Evolutionary conservation across 2,888 invertebrate genomes (phyloP).

Genomic region (Thereva nobilitata): DNA sequence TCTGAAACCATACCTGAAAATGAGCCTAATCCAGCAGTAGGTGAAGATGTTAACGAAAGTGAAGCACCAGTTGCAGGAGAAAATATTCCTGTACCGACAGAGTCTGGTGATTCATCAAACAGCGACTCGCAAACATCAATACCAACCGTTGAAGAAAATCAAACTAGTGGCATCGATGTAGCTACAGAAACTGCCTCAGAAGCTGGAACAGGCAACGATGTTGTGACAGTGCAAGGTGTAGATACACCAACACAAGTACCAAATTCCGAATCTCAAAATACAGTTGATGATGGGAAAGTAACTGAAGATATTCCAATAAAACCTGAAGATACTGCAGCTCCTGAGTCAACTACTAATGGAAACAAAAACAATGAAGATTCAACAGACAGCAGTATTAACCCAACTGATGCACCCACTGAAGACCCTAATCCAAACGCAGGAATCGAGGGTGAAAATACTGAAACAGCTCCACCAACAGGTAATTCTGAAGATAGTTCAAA

Average conservation of each 20-base stretch:
- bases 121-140: not conserved
- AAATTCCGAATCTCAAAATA: not conserved
- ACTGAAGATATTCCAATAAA: not conserved
- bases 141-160: not conserved
- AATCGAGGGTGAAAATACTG: not conserved
- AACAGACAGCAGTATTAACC: not conserved
- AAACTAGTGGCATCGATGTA: not conserved
- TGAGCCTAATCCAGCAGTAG: not conserved
- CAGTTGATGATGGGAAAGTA: not conserved
- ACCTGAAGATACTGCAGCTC: not conserved
- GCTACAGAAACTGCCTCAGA: not conserved
- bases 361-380: not conserved
- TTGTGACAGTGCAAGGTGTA: too few species aligned
- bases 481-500: too few species aligned
- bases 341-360: not conserved
- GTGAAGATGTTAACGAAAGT: not conserved
- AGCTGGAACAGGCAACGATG: not conserved
- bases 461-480: not conserved
- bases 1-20: conserved; percentile 1
- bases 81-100: not conserved
- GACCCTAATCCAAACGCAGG: not conserved
- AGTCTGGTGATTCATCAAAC: not conserved
- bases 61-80: conserved; percentile 11
- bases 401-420: not conserved
- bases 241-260: not conserved